Evolutionary conservation across 2,888 invertebrate genomes (phyloP), one percentile per base, ranked within the genome.

Genomic region (Idaea dimidiata): DNA sequence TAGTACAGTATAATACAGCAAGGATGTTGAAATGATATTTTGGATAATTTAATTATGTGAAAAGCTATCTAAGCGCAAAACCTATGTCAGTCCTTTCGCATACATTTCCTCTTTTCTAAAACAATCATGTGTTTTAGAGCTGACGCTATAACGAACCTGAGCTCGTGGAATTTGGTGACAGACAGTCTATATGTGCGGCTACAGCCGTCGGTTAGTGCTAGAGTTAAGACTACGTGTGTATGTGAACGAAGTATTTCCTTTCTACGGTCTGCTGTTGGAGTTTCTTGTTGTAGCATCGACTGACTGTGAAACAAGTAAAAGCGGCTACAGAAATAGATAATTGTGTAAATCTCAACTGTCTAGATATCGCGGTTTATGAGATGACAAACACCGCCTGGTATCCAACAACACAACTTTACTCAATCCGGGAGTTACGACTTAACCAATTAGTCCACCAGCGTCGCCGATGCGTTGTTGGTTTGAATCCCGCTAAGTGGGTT

Each of bases 101-200:
- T 91, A 73, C 90, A 90, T 53, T 90, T 90, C 3, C 92, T 76
- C 33, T 78, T 82, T 54, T 91, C 88, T 16, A 91, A 66, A 0
- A 92, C 86, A 0, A 92, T 88, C 72, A 91, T 78, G 59, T 74
- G 84, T 56, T 92, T 92, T 64, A 91, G 70, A 0, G 89, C 89
- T 16, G 81, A 85, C 0, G 92, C 91, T 17, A 92, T 68, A 0
- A 77, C 73, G 54, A 72, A 91, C 53, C 91, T 72, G 0, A 92
- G 62, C 53, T 89, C 91, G 1, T 89, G 88, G 62, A 91, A 92
- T 60, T 89, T 88, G 0, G 69, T 71, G 5, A 87, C 72, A 0
- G 86, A 82, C 4, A 91, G 59, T 8, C 89, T 68, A 18, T 85
- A 88, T 0, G 79, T 78, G 6, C 72, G 67, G 0, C 70, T 80